Conservation (phyloP, 1,140 invertebrate species). For the Pollicipes pollicipes region DNA sequence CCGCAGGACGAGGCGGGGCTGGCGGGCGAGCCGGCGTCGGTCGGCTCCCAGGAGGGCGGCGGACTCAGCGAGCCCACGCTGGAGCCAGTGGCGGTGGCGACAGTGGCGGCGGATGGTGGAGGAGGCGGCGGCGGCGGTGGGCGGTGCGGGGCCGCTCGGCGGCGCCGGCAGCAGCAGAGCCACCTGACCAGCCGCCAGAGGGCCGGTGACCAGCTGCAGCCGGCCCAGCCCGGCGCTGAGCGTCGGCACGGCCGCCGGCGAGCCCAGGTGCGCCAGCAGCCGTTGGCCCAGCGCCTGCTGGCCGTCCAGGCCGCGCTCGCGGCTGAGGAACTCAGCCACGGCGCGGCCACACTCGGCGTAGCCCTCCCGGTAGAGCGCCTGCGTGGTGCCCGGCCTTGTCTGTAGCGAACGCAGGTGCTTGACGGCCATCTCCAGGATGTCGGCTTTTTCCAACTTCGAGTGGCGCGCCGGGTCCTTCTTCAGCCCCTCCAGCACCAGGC, state of each 20-base stretch:
- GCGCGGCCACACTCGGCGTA: conserved; percentile 13
- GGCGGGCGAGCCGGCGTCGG: background rate
- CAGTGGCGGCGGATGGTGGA: too few relatives aligned
- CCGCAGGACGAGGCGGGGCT: background rate
- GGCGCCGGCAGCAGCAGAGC: conserved; percentile 37
- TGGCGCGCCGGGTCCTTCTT: conserved; percentile 35
- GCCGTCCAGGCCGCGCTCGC: background rate
- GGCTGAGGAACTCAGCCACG: conserved; percentile 10
- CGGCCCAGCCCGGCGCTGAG: conserved; percentile 18
- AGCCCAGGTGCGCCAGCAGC: background rate
- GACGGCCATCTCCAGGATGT: conserved; percentile 89
- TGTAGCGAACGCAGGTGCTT: conserved; percentile 50
- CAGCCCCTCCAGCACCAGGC: conserved; percentile 21
- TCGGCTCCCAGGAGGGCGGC: background rate
- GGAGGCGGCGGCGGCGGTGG: too few relatives aligned
- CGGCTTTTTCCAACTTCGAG: conserved; percentile 58
- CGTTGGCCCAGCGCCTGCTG: conserved; percentile 13
- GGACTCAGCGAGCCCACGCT: background rate
- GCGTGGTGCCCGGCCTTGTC: conserved; percentile 3
- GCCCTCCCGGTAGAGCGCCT: conserved; percentile 13
- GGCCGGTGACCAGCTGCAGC: conserved; percentile 49
- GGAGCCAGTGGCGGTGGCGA: background rate
- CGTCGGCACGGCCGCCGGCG: background rate
- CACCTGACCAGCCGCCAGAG: conserved; percentile 43
- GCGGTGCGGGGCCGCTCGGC: background rate